Percentiles rank a stretch among this genome's conserved stretches.
Conservation (phyloP, 2,797 vertebrate species). For the Australoheros facetus region DNA sequence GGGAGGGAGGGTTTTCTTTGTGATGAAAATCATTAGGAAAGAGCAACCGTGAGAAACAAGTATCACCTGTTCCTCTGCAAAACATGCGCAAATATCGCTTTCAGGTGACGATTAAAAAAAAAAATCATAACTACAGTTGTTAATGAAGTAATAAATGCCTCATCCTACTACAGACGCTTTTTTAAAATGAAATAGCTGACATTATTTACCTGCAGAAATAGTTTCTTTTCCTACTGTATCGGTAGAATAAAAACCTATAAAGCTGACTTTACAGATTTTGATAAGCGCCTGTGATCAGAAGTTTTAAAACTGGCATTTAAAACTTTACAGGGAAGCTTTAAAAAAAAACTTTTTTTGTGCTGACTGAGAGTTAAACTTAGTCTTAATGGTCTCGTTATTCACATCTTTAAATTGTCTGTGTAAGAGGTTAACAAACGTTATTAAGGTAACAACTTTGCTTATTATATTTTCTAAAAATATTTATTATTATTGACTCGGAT, state of each 20-base stretch:
- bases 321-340: not conserved
- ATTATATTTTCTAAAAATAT: not conserved
- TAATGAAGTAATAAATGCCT: not conserved
- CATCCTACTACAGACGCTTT: not conserved
- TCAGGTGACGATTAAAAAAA: not conserved
- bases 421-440: not conserved
- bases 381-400: fast-evolving
- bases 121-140: not conserved
- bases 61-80: not conserved
- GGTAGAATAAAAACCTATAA: not conserved
- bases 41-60: not conserved
- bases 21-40: not conserved
- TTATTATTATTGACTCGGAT: not conserved
- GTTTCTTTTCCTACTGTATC: too few relatives aligned
- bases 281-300: not conserved
- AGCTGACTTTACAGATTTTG: not conserved
- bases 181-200: not conserved
- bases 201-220: not conserved
- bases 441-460: not conserved
- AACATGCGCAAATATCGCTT: not conserved
- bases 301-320: not conserved
- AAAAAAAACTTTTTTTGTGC: fast-evolving
- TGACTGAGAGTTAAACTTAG: not conserved
- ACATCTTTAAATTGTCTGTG: not conserved
- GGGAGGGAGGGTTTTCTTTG: not conserved